Percentiles rank a stretch among this genome's conserved stretches.
Evolutionary conservation across 2,113 vertebrate species (phyloP).

Genomic region (Corydoras maculifer): DNA sequence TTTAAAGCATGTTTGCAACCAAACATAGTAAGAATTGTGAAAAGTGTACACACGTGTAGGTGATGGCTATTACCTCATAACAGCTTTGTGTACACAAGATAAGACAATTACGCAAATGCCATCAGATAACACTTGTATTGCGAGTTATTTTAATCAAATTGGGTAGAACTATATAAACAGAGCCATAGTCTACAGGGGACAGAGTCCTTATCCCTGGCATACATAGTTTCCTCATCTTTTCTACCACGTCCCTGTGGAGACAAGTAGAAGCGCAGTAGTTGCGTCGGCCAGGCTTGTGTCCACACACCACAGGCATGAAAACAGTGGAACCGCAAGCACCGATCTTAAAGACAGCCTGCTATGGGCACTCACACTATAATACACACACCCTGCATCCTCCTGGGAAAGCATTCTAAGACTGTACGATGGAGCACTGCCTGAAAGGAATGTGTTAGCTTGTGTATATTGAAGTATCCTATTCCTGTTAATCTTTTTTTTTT

Average conservation of each 20-base stretch:
- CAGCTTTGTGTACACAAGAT: conserved; percentile 32
- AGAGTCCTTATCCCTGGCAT: conserved; percentile 39
- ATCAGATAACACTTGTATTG: conserved; percentile 49
- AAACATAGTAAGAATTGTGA: no score
- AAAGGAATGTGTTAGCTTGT: conserved; percentile 5
- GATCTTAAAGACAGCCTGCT: conserved; percentile 22
- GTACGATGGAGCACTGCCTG: background rate
- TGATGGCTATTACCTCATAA: conserved; percentile 32
- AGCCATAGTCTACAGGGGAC: conserved; percentile 37
- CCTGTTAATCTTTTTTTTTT: background rate
- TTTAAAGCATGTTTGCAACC: no score
- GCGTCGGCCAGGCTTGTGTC: conserved; percentile 43
- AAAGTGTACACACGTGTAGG: conserved; percentile 29
- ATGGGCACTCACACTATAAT: conserved; percentile 11
- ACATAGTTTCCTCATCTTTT: conserved; percentile 43
- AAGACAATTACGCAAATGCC: conserved; percentile 44
- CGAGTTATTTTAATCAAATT: conserved; percentile 59
- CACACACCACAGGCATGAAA: conserved; percentile 32
- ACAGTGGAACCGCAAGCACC: conserved; percentile 40
- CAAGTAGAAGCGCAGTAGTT: conserved; percentile 48
- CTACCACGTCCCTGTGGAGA: conserved; percentile 49
- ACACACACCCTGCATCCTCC: conserved; percentile 16
- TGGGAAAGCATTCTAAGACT: background rate
- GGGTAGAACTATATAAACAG: conserved; percentile 59
- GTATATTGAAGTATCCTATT: no score